Conservation (phyloP, 2,113 vertebrate species). For the Nanorana parkeri region DNA sequence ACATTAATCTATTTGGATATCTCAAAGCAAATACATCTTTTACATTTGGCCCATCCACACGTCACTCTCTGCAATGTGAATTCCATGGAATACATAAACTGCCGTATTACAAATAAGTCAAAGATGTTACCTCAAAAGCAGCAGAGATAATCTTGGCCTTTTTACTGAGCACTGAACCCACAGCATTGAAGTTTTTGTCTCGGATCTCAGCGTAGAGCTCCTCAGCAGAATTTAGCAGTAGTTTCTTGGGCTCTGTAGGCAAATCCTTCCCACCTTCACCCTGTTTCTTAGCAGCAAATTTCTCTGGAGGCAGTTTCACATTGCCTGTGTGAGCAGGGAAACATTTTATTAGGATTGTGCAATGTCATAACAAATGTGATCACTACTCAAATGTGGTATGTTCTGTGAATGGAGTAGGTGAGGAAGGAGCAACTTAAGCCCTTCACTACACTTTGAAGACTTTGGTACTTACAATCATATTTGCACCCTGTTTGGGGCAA, state of each 20-base stretch:
- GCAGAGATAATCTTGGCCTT: conserved; percentile 98
- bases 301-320: conserved; percentile 95
- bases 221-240: conserved; percentile 95
- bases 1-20: too few species aligned
- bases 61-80: too few species aligned
- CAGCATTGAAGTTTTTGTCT: conserved; percentile 97
- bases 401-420: too few species aligned
- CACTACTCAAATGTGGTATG: too few species aligned
- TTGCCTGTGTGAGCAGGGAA: conserved; percentile 74
- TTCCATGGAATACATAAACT: too few species aligned
- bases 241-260: conserved; percentile 92
- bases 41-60: too few species aligned
- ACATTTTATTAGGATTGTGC: background rate
- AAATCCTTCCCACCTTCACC: conserved; percentile 90
- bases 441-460: too few species aligned
- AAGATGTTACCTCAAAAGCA: conserved; percentile 88
- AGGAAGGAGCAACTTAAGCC: too few species aligned
- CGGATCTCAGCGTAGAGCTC: conserved; percentile 96
- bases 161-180: conserved; percentile 95
- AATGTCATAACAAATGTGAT: background rate
- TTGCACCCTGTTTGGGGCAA: too few species aligned
- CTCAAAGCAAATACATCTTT: too few species aligned
- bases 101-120: conserved; percentile 13
- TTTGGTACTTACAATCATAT: too few species aligned
- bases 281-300: conserved; percentile 93